Evolutionary conservation across 2,888 invertebrate species (phyloP).

Genomic region (Pseudococcus viburni): DNA sequence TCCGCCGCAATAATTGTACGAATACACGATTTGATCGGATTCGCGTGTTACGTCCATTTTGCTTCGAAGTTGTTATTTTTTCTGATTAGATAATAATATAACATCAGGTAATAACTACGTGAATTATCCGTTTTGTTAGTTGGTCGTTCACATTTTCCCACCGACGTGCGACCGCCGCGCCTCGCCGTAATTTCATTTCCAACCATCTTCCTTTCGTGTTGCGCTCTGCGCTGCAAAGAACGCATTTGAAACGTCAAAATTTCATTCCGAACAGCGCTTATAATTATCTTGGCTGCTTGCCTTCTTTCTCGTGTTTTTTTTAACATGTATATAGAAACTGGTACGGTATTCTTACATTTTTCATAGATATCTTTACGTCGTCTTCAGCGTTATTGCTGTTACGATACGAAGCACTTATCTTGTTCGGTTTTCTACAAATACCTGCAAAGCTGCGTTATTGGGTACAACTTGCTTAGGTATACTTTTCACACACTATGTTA

Average conservation of each 20-base stretch:
- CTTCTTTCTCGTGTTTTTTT: neutral
- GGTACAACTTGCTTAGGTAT: no score
- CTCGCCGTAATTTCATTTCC: conserved; percentile 1
- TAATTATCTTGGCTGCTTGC: conserved; percentile 16
- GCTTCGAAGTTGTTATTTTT: conserved; percentile 21
- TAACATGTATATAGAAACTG: neutral
- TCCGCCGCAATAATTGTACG: conserved; percentile 23
- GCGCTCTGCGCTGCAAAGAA: neutral
- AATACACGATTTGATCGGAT: conserved; percentile 34
- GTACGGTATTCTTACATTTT: neutral
- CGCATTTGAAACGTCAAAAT: conserved; percentile 26
- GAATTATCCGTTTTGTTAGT: conserved; percentile 17
- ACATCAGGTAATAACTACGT: conserved; percentile 25
- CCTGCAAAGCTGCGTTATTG: no score
- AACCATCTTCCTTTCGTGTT: conserved; percentile 26
- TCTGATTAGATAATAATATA: conserved; percentile 43
- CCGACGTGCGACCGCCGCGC: neutral
- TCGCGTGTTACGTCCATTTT: conserved; percentile 30
- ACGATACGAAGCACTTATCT: neutral
- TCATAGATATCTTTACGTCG: neutral
- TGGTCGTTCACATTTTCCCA: conserved; percentile 28
- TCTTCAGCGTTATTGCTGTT: neutral
- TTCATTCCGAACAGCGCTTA: conserved; percentile 26
- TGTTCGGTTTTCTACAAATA: no score
- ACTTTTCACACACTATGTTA: no score